Evolutionary conservation across 2,113 vertebrate genomes (phyloP), one percentile per base, ranked within the genome.

Genomic region (Pachyramphus minor): DNA sequence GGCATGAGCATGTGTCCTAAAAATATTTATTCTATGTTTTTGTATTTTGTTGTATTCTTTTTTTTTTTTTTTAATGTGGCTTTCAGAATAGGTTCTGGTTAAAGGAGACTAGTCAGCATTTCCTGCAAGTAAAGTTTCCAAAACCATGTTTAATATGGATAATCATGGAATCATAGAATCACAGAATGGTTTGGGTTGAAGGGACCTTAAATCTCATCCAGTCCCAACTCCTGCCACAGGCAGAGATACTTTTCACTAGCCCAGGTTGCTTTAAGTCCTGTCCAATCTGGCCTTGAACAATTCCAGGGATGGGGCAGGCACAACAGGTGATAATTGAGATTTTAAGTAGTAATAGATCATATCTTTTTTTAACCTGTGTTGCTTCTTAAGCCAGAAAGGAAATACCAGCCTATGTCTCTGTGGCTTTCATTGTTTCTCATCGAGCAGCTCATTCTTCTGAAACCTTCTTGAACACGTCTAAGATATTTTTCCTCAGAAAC

Each of bases 21-120:
- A 45, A 58, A 24, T 7, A 49, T 52, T 68, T 56, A 1, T 13
- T 72, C 13, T 16, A 0, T 19, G 6, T 58, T 91, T 81, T 22
- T 45, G 8, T 11, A 6, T 14, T 7, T 31, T 24, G 18, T 44
- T 44, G 44, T 44, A 16, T 42, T 16, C 0, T 0, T 11, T 0
- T 0, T 11, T 47, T 62, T 31, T 39, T 0, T 0, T 11, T 47
- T 62, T 31, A n/a, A 19, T 8, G 18, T 52, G 31, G 28, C 6
- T 28, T 66, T 44, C 2, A 11, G 52, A 22, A 24, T 4, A 56
- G 8, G 3, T 11, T 59, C 33, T 41, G 33, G 3, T 20, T 50
- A 5, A 44, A 33, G 6, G 13, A 21, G n/a, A 4, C 23, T 25
- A 8, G 17, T 82, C 31, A 84, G 18, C 8, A 23, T 58, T 74